Conservation (phyloP, 2,797 vertebrate genomes). For the Prionace glauca region DNA sequence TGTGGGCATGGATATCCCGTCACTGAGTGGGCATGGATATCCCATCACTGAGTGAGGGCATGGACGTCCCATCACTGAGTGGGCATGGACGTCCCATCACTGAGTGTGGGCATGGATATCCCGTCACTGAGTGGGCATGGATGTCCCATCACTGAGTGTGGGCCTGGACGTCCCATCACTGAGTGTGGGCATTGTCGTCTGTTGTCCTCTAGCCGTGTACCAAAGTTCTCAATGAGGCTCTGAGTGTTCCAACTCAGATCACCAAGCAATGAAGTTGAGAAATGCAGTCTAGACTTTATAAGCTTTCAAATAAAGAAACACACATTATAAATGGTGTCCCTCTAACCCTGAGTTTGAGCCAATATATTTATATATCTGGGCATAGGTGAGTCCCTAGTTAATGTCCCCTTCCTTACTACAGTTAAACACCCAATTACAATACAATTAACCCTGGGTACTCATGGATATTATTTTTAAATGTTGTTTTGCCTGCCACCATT, state of each 20-base stretch:
- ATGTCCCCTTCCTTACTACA: background rate
- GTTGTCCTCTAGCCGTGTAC: background rate
- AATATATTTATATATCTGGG: background rate
- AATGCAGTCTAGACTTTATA: background rate
- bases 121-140: too few species aligned
- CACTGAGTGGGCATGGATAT: too few species aligned
- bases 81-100: too few species aligned
- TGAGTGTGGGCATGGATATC: too few species aligned
- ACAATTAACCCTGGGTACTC: background rate
- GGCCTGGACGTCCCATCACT: too few species aligned
- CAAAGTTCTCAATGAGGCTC: background rate
- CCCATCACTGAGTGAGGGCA: too few species aligned
- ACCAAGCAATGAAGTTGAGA: background rate
- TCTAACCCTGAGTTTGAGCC: background rate
- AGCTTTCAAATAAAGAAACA: background rate
- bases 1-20: too few species aligned
- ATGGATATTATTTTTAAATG: background rate
- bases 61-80: too few species aligned
- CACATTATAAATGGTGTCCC: background rate
- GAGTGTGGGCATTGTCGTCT: background rate
- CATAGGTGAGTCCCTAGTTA: background rate
- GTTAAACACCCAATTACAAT: background rate
- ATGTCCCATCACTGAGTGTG: too few species aligned
- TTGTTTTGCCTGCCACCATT: background rate
- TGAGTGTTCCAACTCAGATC: background rate